A percentile compares a stretch with the other conserved stretches of the same genome.
Conservation (phyloP, 2,113 vertebrate species). For the Planiliza haematocheilus region DNA sequence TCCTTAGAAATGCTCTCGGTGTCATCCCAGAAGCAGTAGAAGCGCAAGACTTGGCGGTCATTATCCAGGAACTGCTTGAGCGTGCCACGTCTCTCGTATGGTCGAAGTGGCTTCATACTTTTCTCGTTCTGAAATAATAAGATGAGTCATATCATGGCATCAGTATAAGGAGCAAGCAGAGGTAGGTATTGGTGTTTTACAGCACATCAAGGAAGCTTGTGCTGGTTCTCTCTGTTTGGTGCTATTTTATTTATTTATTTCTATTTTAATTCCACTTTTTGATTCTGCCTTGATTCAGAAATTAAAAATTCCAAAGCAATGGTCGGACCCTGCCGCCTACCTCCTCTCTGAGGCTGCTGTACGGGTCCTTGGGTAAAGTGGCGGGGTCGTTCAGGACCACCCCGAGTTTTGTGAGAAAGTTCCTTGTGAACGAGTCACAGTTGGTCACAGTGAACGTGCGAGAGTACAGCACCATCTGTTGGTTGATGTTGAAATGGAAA, state of each 20-base stretch:
- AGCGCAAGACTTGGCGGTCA: conserved; percentile 88
- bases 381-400: conserved; percentile 80
- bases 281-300: no score
- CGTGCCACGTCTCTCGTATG: conserved; percentile 86
- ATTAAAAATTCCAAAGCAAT: neutral
- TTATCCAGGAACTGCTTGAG: conserved; percentile 89
- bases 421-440: conserved; percentile 90
- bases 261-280: neutral
- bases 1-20: conserved; percentile 77
- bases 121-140: conserved; percentile 75
- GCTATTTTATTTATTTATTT: neutral
- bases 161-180: neutral
- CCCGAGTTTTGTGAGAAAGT: conserved; percentile 90
- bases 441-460: conserved; percentile 86
- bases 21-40: conserved; percentile 92
- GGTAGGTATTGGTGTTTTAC: neutral
- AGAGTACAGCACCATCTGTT: conserved; percentile 86
- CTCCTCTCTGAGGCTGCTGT: conserved; percentile 81
- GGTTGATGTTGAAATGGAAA: conserved; percentile 90
- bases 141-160: neutral
- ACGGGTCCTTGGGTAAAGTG: conserved; percentile 85
- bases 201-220: no score
- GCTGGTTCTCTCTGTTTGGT: neutral
- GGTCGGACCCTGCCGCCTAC: conserved; percentile 61
- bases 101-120: conserved; percentile 83